Evolutionary conservation across 2,113 vertebrate species (phyloP), one percentile per base, ranked within the genome.

Genomic region (Brachypteracias leptosomus): DNA sequence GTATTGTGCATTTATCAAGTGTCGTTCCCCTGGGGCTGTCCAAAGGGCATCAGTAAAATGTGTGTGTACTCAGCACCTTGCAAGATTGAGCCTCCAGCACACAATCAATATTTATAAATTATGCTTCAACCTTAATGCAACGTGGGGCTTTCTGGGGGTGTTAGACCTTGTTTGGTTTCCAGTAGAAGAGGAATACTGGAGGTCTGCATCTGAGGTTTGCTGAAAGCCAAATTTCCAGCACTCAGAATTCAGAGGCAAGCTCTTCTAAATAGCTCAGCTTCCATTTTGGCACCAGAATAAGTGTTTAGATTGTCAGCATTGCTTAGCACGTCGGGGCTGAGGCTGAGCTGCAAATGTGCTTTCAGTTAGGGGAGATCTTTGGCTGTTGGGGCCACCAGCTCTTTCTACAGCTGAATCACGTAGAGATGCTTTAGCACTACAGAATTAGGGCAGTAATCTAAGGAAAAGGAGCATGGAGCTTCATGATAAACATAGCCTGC

Each of bases 71-170:
- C 95, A 96, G 92, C 96, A 88, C 79, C 88, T 93, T 63, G 13
- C 51, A 15, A 77, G 76, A 67, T 6, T 70, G 78, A 86, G 88
- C 92, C 80, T 79, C 63, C 70, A 83, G 94, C 76, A 59, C 89
- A 80, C 82, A 66, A 95, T 93, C 94, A 54, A 83, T 82, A 80
- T 88, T 84, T 96, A 61, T 90, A 85, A 93, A 92, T 90, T 65
- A 46, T 46, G 55, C 86, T 68, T 85, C 90, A 51, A 1, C 68
- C 89, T 84, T 6, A 82, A 87, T 89, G 84, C 73, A 78, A 25
- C 2, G 3, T 54, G 66, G 77, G 84, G n/a, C 61, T 4, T 67
- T 65, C 58, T 33, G 58, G 49, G 58, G 87, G 61, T 47, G 62
- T 42, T n/a, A 33, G 4, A 58, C 54, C 85, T 85, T 59, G 17